These are phyloP conservation scores for Numenius arquata DNA, from an alignment of 2,113 vertebrate species.

Conservation along the genomic window DNA sequence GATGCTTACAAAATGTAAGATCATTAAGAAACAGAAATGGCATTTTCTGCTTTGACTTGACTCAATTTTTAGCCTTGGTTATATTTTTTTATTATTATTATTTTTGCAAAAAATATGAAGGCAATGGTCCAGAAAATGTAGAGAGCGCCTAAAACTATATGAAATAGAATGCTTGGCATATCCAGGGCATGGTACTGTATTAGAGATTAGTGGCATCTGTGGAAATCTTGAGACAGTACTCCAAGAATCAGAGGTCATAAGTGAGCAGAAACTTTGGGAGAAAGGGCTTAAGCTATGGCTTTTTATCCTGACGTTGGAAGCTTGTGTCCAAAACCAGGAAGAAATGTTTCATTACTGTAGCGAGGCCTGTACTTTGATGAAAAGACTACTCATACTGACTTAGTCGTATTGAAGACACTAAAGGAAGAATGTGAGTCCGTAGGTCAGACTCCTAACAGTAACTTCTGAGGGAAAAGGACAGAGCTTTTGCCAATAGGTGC, in stretches of 20 bases:
- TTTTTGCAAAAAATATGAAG: neutral
- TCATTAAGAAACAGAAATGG: neutral
- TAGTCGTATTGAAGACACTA: neutral
- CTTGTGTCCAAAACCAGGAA: neutral
- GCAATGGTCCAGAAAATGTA: neutral
- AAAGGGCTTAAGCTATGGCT: neutral
- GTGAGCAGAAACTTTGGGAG: neutral
- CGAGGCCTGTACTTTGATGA: neutral
- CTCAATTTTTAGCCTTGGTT: neutral
- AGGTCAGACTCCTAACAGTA: neutral
- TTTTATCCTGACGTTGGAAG: neutral
- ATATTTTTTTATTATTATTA: neutral
- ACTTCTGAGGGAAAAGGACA: neutral
- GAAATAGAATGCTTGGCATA: neutral
- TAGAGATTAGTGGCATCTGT: neutral
- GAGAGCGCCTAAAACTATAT: neutral
- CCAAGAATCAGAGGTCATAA: neutral
- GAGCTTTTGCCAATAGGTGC: neutral
- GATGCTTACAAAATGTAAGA: neutral
- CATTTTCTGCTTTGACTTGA: constrained; percentile 28
- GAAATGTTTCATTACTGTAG: neutral
- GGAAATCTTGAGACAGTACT: neutral
- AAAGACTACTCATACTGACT: neutral
- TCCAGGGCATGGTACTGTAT: neutral
- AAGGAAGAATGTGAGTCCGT: neutral